Base-by-base conservation (phyloP, 1,140 invertebrate species). In the Colletes gigas region DNA sequence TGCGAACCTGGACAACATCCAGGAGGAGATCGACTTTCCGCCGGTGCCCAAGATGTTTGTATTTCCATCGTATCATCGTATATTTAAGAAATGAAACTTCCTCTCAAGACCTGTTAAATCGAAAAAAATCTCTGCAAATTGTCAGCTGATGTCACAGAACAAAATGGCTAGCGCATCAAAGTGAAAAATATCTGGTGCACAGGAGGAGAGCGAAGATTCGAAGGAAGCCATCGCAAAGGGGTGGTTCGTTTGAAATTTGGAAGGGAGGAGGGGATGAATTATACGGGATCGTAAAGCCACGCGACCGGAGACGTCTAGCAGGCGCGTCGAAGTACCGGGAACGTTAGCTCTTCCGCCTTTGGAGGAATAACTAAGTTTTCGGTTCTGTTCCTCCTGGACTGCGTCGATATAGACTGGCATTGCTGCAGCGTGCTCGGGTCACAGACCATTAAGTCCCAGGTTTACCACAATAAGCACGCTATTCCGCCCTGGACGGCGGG, bases 251-350 rank as follows among this genome's bases (percentile, higher is more conserved):
- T 70, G 57, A 44, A 80, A 76, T 66, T 83, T 86, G 66, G 83
- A 17, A 15, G 70, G 57, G 60, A 54, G 75, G 50, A 81, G 52
- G 70, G 55, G 81, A 47, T 63, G 57, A 84, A 82, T 89, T 90
- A 90, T 88, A 86, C 85, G 85, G 82, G 85, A 88, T 88, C 81
- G 89, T 91, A 92, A 91, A 92, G 92, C 87, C 92, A 93, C 91
- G 91, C 89, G 92, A 92, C 91, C 92, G 90, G 92, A 92, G 90
- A 92, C 90, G 90, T 86, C 89, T 88, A 89, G 88, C 91, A 90
- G 92, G 90, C 92, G 88, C 88, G 90, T 90, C 90, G 86, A 86
- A 82, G 68, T 87, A 89, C 89, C 92, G 88, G 88, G 86, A 76
- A 90, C 91, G 87, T 90, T 90, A 84, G 87, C 74, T 91, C 88